phyloP scores from a whole-genome alignment of 64 coral and sea anemone genomes.

The Pachyseris speciosa region DNA sequence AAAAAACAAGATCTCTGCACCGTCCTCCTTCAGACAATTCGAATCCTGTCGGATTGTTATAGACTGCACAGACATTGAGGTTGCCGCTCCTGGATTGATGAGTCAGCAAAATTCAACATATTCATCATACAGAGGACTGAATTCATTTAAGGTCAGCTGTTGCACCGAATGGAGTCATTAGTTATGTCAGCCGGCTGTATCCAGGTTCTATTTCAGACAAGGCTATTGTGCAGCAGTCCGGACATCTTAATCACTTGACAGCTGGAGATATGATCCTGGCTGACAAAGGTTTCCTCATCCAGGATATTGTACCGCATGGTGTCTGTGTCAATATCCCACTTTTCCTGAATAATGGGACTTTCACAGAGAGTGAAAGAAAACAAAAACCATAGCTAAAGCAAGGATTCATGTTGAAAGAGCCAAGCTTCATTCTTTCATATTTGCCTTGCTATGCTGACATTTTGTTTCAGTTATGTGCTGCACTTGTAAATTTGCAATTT shows the following conservation, averaged over 20 bases:
- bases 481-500: constrained; percentile 23
- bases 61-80: constrained; percentile 33
- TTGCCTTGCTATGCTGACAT: constrained; percentile 19
- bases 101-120: constrained; percentile 34
- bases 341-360: neutral
- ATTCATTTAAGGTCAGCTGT: constrained; percentile 23
- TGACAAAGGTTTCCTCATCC: neutral
- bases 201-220: constrained; percentile 31
- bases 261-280: constrained; percentile 4
- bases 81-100: constrained; percentile 23
- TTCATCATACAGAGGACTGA: constrained; percentile 29
- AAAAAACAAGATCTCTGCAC: neutral
- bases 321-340: constrained; percentile 18
- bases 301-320: constrained; percentile 9
- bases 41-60: constrained; percentile 5
- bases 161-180: constrained; percentile 29
- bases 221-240: constrained; percentile 1
- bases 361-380: neutral
- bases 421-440: constrained; percentile 17
- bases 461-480: constrained; percentile 14
- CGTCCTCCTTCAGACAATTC: constrained; percentile 7
- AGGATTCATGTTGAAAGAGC: neutral
- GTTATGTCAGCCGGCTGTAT: constrained; percentile 28
- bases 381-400: neutral
- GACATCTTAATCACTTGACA: neutral